These are phyloP conservation scores for Stenodera caucasica DNA, from an alignment of 2,888 invertebrate genomes.

Conservation along the genomic window DNA sequence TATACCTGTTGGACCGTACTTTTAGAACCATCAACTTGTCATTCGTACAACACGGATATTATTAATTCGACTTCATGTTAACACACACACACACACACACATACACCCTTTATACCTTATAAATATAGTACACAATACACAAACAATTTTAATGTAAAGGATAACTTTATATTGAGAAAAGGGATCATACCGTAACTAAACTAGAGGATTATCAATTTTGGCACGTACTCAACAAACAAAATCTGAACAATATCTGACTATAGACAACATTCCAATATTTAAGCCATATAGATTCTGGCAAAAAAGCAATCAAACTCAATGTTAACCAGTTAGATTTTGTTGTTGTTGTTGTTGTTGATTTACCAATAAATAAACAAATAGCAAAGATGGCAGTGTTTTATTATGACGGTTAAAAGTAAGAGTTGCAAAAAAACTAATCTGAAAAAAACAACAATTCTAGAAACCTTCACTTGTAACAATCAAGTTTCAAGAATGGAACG, in stretches of 20 bases:
- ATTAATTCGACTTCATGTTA: constrained; percentile 35
- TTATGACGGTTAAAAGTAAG: neutral
- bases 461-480: constrained; percentile 19
- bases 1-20: constrained; percentile 37
- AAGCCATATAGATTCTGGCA: neutral
- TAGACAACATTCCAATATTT: neutral
- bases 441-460: neutral
- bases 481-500: constrained; percentile 22
- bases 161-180: neutral
- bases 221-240: constrained; percentile 8
- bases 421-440: neutral
- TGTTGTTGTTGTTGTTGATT: neutral
- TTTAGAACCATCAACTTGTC: constrained; percentile 34
- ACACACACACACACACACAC: constrained; percentile 1
- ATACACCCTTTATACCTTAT: neutral
- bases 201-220: constrained; percentile 9
- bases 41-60: constrained; percentile 33
- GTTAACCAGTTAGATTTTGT: neutral
- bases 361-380: neutral
- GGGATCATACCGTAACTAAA: neutral
- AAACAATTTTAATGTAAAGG: neutral
- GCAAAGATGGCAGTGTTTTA: neutral
- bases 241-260: constrained; percentile 2
- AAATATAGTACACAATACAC: neutral
- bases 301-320: neutral